A percentile compares a stretch with the other conserved stretches of the same genome.
Evolutionary conservation across 2,888 invertebrate genomes (phyloP).

Genomic region (Poecilus cupreus): DNA sequence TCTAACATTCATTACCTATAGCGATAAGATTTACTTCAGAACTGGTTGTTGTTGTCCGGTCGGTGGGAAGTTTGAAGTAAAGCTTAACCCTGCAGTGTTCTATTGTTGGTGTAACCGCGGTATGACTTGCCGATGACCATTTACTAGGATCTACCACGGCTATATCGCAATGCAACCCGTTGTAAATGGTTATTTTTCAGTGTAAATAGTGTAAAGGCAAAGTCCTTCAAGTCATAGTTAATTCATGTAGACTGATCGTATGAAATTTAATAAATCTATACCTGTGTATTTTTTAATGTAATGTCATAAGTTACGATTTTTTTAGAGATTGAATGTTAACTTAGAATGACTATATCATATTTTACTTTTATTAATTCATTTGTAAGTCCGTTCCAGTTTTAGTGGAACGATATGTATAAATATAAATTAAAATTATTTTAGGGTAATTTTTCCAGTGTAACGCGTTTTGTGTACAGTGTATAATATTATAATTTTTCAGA

Average conservation of each 20-base stretch:
- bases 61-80: too few species aligned
- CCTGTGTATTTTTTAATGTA: conserved; percentile 72
- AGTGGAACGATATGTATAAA: conserved; percentile 68
- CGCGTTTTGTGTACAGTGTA: conserved; percentile 54
- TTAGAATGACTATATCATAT: conserved; percentile 62
- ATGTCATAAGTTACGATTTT: conserved; percentile 66
- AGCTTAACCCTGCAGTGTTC: neutral
- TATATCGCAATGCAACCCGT: conserved; percentile 62
- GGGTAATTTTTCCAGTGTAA: conserved; percentile 55
- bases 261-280: conserved; percentile 66
- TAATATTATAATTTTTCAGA: conserved; percentile 47
- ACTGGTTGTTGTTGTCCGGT: too few species aligned
- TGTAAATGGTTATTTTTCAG: conserved; percentile 70
- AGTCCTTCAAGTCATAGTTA: conserved; percentile 71
- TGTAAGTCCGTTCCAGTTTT: conserved; percentile 72
- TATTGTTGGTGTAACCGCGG: too few species aligned
- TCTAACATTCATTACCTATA: too few species aligned
- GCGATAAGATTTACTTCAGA: too few species aligned
- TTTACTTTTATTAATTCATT: conserved; percentile 61
- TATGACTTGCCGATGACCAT: too few species aligned
- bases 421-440: conserved; percentile 52
- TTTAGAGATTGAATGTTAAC: conserved; percentile 60
- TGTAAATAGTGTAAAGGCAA: conserved; percentile 74
- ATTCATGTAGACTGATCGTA: conserved; percentile 72
- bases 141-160: conserved; percentile 49